Base-by-base conservation (phyloP, 2,888 invertebrate species). In the Phasia obesa region DNA sequence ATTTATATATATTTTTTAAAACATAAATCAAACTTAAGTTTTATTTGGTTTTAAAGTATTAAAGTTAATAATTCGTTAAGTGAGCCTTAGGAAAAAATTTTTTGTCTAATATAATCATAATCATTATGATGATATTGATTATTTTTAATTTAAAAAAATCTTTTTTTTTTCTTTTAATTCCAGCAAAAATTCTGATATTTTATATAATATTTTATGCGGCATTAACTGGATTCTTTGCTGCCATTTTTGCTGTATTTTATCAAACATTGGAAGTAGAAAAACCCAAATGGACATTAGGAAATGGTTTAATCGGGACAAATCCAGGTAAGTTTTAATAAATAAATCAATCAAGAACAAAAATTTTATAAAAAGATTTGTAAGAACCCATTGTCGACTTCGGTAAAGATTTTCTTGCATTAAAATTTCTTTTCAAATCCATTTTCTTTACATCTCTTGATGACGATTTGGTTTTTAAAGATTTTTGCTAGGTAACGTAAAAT, bases 181-280 rank as follows among this genome's bases (percentile, higher is more conserved):
- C 95, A 98, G 98, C 95, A 87, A 98, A 98, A 93, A 98, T 99
- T 92, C 93, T 97, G 87, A 92, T 98, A 86, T 99, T 99, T 94
- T 99, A 99, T 93, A 92, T 98, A 87, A 94, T 99, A 92, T 99
- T 99, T 94, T 99, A 99, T 93, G 94, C 96, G 86, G 95, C 94
- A 88, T 94, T 99, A 91, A 94, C 96, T 89, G 98, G 96, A 73
- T 99, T 99, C 94, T 99, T 99, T 93, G 95, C 97, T 85, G 97
- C 97, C 85, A 95, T 98, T 95, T 93, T 99, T 92, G 95, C 97
- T 87, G 95, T 98, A 89, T 99, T 99, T 93, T 97, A 97, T 92
- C 96, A 96, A 92, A 98, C 98, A 69, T 93, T 98, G 92, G 96
- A 97, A 90, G 91, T 93, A 86, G 94, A 95, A 89, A 94, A 93